A percentile compares a stretch with the other conserved stretches of the same genome.
Evolutionary conservation across 1,140 invertebrate species (phyloP).

Genomic region (Leptopilina boulardi): DNA sequence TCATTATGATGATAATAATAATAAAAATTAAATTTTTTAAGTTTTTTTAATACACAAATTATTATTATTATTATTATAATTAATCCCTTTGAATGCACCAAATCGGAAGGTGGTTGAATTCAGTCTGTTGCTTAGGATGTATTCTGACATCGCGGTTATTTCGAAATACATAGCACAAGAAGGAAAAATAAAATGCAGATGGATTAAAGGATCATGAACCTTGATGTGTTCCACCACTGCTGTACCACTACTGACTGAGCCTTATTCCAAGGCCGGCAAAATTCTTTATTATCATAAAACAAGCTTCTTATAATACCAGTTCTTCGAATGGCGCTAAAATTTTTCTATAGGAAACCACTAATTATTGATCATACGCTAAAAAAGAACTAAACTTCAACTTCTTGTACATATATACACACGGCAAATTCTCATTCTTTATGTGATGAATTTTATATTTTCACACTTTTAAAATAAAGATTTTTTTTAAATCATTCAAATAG

Average conservation of each 20-base stretch:
- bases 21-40: too few species aligned
- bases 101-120: not conserved
- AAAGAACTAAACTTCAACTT: not conserved
- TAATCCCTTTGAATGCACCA: not conserved
- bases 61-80: not conserved
- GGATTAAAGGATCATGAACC: not conserved
- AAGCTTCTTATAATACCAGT: not conserved
- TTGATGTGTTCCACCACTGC: constrained; percentile 2
- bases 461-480: too few species aligned
- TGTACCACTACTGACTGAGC: not conserved
- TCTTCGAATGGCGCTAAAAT: not conserved
- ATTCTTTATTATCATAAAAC: constrained; percentile 3
- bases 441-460: too few species aligned
- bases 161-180: not conserved
- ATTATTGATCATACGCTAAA: not conserved
- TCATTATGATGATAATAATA: too few species aligned
- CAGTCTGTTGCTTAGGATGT: constrained; percentile 8
- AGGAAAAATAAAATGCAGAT: not conserved
- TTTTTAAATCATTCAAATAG: too few species aligned
- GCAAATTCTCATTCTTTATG: too few species aligned
- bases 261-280: constrained; percentile 1
- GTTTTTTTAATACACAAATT: not conserved
- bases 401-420: too few species aligned
- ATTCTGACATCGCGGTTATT: not conserved
- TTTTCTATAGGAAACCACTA: not conserved